A percentile compares a stretch with the other conserved stretches of the same genome.
Conservation (phyloP, 2,113 vertebrate species). For the Zingel zingel region DNA sequence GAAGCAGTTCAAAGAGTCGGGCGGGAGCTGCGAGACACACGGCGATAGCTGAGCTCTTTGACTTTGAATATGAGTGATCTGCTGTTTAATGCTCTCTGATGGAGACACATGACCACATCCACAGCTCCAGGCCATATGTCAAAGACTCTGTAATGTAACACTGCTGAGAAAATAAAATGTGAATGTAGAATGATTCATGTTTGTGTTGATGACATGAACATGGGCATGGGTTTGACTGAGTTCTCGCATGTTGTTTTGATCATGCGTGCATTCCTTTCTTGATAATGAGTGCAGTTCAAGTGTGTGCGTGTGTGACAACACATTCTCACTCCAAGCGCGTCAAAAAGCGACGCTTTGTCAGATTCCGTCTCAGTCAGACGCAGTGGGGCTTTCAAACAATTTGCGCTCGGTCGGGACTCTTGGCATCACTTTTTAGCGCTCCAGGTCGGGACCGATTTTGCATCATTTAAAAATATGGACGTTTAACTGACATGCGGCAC, state of each 20-base stretch:
- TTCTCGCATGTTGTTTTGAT: neutral
- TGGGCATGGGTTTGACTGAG: neutral
- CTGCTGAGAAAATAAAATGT: neutral
- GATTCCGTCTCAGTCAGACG: no score
- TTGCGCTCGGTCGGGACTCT: no score
- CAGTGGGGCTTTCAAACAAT: no score
- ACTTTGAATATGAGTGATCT: conserved; percentile 43
- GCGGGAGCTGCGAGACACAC: conserved; percentile 7
- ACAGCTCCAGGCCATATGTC: conserved; percentile 21
- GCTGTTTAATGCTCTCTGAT: conserved; percentile 23
- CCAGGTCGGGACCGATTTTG: no score
- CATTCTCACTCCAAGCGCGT: no score
- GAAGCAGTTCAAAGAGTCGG: conserved; percentile 31
- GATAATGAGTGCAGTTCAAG: neutral
- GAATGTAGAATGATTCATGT: neutral
- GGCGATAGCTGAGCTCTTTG: conserved; percentile 15
- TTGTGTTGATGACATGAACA: conserved; percentile 3
- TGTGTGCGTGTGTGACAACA: neutral
- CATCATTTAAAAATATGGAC: no score
- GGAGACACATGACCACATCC: conserved; percentile 38
- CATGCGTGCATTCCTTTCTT: neutral
- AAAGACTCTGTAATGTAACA: conserved; percentile 28
- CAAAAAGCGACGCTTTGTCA: no score
- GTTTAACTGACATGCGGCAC: no score
- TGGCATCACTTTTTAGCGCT: no score